Base-by-base conservation (phyloP, 2,888 invertebrate species). In the Drosophila nr. perissopoda region DNA sequence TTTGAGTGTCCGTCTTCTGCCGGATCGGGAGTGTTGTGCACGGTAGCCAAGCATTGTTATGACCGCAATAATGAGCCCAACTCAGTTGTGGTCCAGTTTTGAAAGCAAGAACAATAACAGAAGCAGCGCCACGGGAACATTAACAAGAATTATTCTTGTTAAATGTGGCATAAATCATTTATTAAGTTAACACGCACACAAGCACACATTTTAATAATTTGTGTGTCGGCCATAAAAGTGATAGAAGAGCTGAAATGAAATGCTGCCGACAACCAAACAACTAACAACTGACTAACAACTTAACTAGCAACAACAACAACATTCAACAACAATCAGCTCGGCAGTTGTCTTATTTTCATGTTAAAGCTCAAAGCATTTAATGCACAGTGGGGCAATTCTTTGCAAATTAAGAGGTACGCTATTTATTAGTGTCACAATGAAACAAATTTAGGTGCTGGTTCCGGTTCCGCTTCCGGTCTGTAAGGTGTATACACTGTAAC, bases 261-360 rank as follows among this genome's bases (percentile, higher is more conserved):
- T 79, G 74, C 65, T 76, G 58, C 71, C 53, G 49, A 59, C 66
- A 70, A 73, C 42, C 40, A 42, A 36, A 52, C 63, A 69, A 66
- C 38, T 40, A 42, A 33, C 56, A 67, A 56, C 57, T 40, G 40
- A 56, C 51, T 25, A 45, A 45, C 45, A 45, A 45, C 7, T 7
- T 45, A 36, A 71, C 56, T 13, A 65, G 25, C 64, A 64, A 57
- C 69, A 62, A 65, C 38, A 38, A 10, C 51, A 73, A 77, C 69
- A 74, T 69, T 60, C 79, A 72, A 69, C 71, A 65, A 74, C 54
- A 70, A 60, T 73, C 67, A 82, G 60, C 63, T 57, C 60, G 67
- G 70, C 84, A 77, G 87, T 79, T 85, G 77, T 89, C 83, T 76
- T 87, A 80, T 83, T 82, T 83, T 89, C 70, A 88, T 82, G 82